Percentiles rank a stretch among this genome's conserved stretches.
Evolutionary conservation across 2,888 invertebrate species (phyloP).

Genomic region (Synanthedon vespiformis): DNA sequence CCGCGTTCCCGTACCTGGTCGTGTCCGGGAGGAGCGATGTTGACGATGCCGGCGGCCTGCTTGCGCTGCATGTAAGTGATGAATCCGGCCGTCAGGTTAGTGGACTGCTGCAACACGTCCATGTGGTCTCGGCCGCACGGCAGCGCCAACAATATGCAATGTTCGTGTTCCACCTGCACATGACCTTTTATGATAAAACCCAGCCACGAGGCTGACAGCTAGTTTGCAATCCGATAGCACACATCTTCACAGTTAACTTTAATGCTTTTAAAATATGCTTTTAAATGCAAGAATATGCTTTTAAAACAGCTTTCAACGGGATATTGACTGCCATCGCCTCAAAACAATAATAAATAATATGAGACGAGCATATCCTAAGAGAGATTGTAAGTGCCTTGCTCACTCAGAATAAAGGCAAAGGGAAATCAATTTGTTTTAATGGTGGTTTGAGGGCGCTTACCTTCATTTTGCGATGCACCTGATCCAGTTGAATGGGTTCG

Average conservation of each 20-base stretch:
- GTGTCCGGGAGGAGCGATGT: slow-evolving; percentile 91
- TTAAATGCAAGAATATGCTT: no score
- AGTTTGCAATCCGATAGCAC: no score
- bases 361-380: no score
- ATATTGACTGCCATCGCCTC: no score
- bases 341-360: no score
- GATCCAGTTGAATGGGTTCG: slow-evolving; percentile 95
- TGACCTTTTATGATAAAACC: not conserved
- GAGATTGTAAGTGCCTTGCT: no score
- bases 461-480: slow-evolving; percentile 96
- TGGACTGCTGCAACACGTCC: slow-evolving; percentile 93
- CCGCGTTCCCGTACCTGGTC: slow-evolving; percentile 75
- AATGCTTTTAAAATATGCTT: no score
- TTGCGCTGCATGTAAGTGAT: slow-evolving; percentile 97
- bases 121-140: slow-evolving; percentile 95
- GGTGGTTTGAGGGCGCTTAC: slow-evolving; percentile 46
- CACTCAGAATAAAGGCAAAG: not conserved
- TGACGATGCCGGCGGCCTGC: slow-evolving; percentile 98
- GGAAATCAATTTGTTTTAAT: not conserved
- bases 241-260: no score
- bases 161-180: slow-evolving; percentile 89
- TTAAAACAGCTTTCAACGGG: no score
- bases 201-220: no score
- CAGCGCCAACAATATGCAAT: slow-evolving; percentile 94
- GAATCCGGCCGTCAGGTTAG: slow-evolving; percentile 90